phyloP scores from a whole-genome alignment of 2,797 vertebrate species.

The Lemur catta region DNA sequence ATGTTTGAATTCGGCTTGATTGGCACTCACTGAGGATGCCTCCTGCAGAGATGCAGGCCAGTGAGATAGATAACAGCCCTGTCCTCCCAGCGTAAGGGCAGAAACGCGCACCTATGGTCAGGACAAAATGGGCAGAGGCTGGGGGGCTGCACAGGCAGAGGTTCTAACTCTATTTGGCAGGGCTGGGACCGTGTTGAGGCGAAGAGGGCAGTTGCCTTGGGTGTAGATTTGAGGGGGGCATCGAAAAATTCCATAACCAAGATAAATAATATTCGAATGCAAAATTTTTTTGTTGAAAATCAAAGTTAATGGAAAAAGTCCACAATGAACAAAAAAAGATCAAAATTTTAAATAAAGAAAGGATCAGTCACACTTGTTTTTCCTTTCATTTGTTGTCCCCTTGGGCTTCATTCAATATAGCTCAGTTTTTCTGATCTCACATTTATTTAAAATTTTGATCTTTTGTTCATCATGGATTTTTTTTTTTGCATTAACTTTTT shows the following conservation, averaged over 20 bases:
- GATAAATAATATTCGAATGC: neutral
- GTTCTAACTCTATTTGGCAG: neutral
- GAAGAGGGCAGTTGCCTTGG: accelerated
- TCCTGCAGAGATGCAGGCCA: neutral
- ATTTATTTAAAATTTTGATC: neutral
- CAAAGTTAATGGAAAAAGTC: neutral
- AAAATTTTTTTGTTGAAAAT: neutral
- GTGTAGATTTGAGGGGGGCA: neutral
- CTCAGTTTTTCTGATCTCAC: too few relatives aligned
- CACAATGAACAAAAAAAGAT: neutral
- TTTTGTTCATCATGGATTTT: neutral
- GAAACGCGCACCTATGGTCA: accelerated
- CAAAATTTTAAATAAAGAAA: neutral
- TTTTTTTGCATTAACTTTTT: neutral
- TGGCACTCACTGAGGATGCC: accelerated
- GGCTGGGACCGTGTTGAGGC: neutral
- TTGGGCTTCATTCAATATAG: neutral
- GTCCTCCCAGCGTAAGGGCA: too few relatives aligned
- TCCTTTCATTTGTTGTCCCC: neutral
- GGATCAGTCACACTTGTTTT: neutral
- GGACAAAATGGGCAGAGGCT: accelerated
- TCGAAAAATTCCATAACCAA: neutral
- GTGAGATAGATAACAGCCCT: neutral
- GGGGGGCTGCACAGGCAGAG: accelerated
- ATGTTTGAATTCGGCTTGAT: neutral